These are phyloP conservation scores for Agrypnia vestita DNA, from an alignment of 1,140 invertebrate genomes.

Conservation along the genomic window DNA sequence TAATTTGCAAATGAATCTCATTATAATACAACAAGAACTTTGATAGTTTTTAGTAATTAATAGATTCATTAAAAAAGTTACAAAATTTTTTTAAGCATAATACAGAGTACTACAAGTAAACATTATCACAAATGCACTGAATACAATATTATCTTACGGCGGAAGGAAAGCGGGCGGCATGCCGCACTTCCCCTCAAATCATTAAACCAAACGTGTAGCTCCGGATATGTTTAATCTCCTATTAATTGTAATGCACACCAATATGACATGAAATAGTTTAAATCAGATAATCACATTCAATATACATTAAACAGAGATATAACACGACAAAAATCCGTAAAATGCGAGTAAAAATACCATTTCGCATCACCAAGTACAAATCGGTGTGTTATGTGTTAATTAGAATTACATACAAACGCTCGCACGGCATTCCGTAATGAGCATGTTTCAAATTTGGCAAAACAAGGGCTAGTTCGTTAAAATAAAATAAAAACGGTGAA, in stretches of 20 bases:
- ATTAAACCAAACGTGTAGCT: neutral
- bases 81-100: conserved; percentile 53
- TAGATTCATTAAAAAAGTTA: conserved; percentile 50
- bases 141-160: conserved; percentile 10
- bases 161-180: neutral
- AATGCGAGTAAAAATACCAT: too few relatives aligned
- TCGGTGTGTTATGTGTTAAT: too few relatives aligned
- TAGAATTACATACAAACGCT: too few relatives aligned
- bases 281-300: too few relatives aligned
- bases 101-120: conserved; percentile 32
- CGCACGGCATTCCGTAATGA: too few relatives aligned
- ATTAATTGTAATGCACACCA: too few relatives aligned
- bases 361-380: too few relatives aligned
- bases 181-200: neutral
- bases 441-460: too few relatives aligned
- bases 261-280: too few relatives aligned
- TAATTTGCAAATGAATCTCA: conserved; percentile 59
- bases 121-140: conserved; percentile 56
- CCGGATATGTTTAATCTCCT: neutral
- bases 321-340: neutral
- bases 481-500: conserved; percentile 7
- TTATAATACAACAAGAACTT: conserved; percentile 55
- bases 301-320: neutral
- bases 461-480: neutral
- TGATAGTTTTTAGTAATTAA: conserved; percentile 43